Conservation (phyloP, 2,797 vertebrate genomes). For the Pygocentrus nattereri region DNA sequence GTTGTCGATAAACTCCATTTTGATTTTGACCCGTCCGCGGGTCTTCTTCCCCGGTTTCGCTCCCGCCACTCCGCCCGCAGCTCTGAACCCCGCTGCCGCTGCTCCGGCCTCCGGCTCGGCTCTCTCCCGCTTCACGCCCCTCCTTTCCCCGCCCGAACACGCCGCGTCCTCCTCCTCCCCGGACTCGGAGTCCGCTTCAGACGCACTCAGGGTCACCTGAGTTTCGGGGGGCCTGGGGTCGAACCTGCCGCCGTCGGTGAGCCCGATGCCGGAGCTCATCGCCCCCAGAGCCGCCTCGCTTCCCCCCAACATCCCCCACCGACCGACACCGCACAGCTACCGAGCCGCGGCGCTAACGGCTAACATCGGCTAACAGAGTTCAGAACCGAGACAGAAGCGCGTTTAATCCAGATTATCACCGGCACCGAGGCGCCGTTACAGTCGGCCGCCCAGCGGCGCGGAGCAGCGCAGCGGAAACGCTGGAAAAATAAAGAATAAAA, state of each 20-base stretch:
- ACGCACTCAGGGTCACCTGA: conserved; percentile 81
- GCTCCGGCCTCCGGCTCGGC: conserved; percentile 80
- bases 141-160: conserved; percentile 65
- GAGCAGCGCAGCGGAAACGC: neutral
- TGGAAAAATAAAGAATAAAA: neutral
- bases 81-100: conserved; percentile 80
- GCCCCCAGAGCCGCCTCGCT: conserved; percentile 55
- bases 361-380: neutral
- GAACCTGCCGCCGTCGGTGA: conserved; percentile 58
- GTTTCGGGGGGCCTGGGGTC: conserved; percentile 59
- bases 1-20: conserved; percentile 99
- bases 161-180: conserved; percentile 86
- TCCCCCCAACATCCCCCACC: neutral
- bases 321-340: neutral
- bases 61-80: conserved; percentile 78
- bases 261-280: conserved; percentile 61
- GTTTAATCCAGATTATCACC: neutral
- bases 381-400: neutral
- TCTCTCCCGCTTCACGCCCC: conserved; percentile 85
- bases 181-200: conserved; percentile 88
- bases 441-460: neutral
- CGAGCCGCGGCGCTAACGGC: neutral
- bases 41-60: conserved; percentile 94
- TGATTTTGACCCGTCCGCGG: conserved; percentile 94
- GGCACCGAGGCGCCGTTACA: too few relatives aligned